These are phyloP conservation scores for Pristionchus japonicus DNA, from an alignment of 2,888 invertebrate genomes.

Conservation along the genomic window DNA sequence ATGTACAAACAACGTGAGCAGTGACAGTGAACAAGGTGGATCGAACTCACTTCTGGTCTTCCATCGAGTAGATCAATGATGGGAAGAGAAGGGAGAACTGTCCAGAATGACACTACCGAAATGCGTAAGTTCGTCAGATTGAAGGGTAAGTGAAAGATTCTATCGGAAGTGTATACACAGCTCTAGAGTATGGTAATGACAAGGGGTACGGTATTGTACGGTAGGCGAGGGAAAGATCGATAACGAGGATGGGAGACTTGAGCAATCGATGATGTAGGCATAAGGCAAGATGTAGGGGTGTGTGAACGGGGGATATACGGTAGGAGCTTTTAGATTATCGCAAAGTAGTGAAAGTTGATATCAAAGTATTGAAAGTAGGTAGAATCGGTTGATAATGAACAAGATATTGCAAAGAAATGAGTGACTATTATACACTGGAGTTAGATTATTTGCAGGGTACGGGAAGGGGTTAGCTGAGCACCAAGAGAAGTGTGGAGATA, in stretches of 20 bases:
- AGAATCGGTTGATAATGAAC: background rate
- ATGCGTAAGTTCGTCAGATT: conserved; percentile 35
- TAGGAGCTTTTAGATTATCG: conserved; percentile 32
- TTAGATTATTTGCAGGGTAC: conserved; percentile 1
- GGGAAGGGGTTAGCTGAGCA: conserved; percentile 17
- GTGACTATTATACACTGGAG: background rate
- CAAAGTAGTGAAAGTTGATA: background rate
- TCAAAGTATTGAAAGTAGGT: background rate
- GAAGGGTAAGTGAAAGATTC: conserved; percentile 27
- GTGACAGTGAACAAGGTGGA: background rate
- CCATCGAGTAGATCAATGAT: background rate
- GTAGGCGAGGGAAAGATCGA: conserved; percentile 9
- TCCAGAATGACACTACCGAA: conserved; percentile 9
- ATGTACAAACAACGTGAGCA: conserved; percentile 16
- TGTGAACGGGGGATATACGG: background rate
- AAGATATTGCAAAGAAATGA: background rate
- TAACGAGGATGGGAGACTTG: background rate
- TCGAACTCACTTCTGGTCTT: background rate
- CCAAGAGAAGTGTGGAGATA: background rate
- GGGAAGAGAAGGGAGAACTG: background rate
- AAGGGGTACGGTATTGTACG: conserved; percentile 26
- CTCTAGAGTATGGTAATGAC: conserved; percentile 35
- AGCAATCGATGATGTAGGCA: conserved; percentile 21
- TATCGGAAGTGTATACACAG: conserved; percentile 25
- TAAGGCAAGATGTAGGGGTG: conserved; percentile 28